Base-by-base conservation (phyloP, 2,888 invertebrate species). In the Unio pictorum region DNA sequence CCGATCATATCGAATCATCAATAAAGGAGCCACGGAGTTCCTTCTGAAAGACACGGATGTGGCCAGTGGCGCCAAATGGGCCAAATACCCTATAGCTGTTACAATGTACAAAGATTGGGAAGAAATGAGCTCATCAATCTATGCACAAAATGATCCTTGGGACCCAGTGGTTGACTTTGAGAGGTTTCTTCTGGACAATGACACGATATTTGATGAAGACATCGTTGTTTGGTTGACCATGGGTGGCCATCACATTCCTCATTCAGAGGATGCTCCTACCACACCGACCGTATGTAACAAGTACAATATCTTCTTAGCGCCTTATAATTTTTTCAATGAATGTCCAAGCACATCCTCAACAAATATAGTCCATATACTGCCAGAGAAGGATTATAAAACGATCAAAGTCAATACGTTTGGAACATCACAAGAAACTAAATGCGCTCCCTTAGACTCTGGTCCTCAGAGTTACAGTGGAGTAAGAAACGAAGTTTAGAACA, bases 211-310 rank as follows among this genome's bases (percentile, higher is more conserved):
- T 18, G 83, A 87, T 68, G 80, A 82, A 70, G 88, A 88, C 66
- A 75, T 88, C 17, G 84, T 87, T n/a, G 81, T 80, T 57, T 88
- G 88, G 88, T 76, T 86, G 30, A 85, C 87, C 3, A 69, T 86
- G 59, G 88, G 87, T 3, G 68, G 75, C 18, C 77, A 81, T 64
- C 85, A 86, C 68, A 82, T 88, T 45, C 88, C 88, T 4, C 82
- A 81, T 58, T 82, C 86, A 5, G 87, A 87, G 67, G 87, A 88
- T 73, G 82, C 85, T 11, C 88, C 88, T 0, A 77, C 84, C 34
- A 83, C 79, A 8, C 74, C 86, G 55, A 87, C 86, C 5, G 70
- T 82, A 6, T 80, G 74, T 20, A 81, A 79, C 56, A 79, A 82
- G 62, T 77, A 81, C 61, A 74, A 74, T 55, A 74, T 88, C 69